phyloP scores from a whole-genome alignment of 2,797 vertebrate species.

The Leuciscus waleckii region DNA sequence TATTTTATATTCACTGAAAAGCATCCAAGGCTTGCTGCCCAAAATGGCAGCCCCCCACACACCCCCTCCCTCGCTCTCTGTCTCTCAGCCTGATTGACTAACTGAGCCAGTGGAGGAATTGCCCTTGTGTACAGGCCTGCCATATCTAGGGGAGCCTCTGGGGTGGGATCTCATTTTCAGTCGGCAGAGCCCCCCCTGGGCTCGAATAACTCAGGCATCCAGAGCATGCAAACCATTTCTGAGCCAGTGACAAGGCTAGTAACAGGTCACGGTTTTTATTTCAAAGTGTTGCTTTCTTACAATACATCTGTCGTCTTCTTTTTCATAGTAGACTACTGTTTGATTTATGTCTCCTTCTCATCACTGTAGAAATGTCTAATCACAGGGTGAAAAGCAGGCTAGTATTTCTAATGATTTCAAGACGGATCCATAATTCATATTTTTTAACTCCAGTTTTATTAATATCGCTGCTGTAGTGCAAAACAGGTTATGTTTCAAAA shows the following conservation, averaged over 20 bases:
- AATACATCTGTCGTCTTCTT: slow-evolving; percentile 17
- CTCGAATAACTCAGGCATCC: slow-evolving; percentile 47
- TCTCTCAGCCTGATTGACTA: slow-evolving; percentile 55
- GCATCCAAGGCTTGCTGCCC: slow-evolving; percentile 13
- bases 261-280: slow-evolving; percentile 59
- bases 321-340: slow-evolving; percentile 14
- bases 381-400: slow-evolving; percentile 7
- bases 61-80: slow-evolving; percentile 62
- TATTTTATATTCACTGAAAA: slow-evolving; percentile 26
- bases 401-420: slow-evolving; percentile 30
- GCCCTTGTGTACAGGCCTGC: slow-evolving; percentile 57
- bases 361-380: slow-evolving; percentile 13
- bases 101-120: slow-evolving; percentile 57
- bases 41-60: slow-evolving; percentile 32
- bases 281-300: slow-evolving; percentile 39
- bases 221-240: slow-evolving; percentile 54
- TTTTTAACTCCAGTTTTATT: slow-evolving; percentile 28
- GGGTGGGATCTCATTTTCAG: slow-evolving; percentile 54
- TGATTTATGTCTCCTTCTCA: slow-evolving; percentile 35
- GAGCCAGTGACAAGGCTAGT: slow-evolving; percentile 57
- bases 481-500: neutral
- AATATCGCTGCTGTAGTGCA: neutral
- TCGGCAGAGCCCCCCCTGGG: slow-evolving; percentile 51
- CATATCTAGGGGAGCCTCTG: slow-evolving; percentile 54
- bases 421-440: slow-evolving; percentile 38